These are phyloP conservation scores for Chironomus striatipennis DNA, from an alignment of 1,140 invertebrate genomes.

Conservation along the genomic window DNA sequence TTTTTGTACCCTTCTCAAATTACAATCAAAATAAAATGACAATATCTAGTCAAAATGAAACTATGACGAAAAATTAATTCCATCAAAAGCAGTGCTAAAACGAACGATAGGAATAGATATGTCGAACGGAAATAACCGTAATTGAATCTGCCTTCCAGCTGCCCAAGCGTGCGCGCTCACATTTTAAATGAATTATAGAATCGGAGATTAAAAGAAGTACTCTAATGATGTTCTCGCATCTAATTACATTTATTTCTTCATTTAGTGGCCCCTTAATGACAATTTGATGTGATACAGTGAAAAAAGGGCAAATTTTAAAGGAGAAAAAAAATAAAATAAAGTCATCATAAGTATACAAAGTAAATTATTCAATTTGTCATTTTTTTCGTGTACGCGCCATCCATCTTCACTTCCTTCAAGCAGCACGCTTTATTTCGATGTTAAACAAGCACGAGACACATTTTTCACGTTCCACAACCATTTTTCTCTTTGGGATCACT, in stretches of 20 bases:
- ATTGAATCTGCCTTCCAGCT: conserved; percentile 12
- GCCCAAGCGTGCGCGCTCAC: conserved; percentile 3
- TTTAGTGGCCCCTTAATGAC: not conserved
- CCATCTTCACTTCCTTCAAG: not conserved
- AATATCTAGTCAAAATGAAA: no score
- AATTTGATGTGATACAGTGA: not conserved
- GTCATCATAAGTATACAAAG: not conserved
- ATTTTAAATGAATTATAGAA: not conserved
- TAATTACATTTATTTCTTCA: conserved; percentile 4
- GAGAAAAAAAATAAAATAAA: not conserved
- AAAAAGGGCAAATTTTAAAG: not conserved
- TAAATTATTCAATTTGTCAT: conserved; percentile 24
- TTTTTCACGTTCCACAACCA: not conserved
- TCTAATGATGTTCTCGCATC: not conserved
- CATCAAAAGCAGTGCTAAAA: no score
- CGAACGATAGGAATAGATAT: not conserved
- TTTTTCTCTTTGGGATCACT: not conserved
- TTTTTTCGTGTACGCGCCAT: not conserved
- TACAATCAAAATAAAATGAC: no score
- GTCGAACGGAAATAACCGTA: conserved; percentile 4
- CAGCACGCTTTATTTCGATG: not conserved
- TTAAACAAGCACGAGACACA: conserved; percentile 6
- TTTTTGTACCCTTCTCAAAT: no score
- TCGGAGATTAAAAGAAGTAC: not conserved
- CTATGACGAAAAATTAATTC: no score